Evolutionary conservation across 2,888 invertebrate species (phyloP).

Genomic region (Petrolisthes cinctipes): DNA sequence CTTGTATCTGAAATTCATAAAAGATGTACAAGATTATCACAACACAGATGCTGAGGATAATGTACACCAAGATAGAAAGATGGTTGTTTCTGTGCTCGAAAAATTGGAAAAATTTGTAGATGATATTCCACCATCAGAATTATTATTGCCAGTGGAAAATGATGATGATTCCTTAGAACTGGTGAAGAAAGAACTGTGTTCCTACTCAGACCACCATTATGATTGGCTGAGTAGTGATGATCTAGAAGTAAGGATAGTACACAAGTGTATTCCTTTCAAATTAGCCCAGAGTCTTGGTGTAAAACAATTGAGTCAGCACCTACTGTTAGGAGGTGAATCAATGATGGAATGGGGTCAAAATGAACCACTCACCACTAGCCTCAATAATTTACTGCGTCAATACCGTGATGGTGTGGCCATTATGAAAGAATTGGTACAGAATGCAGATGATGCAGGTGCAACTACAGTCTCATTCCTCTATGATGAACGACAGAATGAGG

Average conservation of each 20-base stretch:
- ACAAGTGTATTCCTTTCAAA: not conserved
- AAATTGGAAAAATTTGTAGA: conserved; percentile 5
- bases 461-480: conserved; percentile 28
- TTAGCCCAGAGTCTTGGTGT: conserved; percentile 38
- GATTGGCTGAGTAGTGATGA: conserved; percentile 41
- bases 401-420: conserved; percentile 44
- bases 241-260: conserved; percentile 30
- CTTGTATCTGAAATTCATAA: conserved; percentile 16
- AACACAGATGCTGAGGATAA: not conserved
- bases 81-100: conserved; percentile 33
- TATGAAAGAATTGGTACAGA: conserved; percentile 50
- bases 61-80: conserved; percentile 17
- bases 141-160: conserved; percentile 35
- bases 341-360: conserved; percentile 46
- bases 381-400: conserved; percentile 40
- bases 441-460: conserved; percentile 50
- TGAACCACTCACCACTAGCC: conserved; percentile 47
- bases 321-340: conserved; percentile 32
- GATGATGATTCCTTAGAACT: conserved; percentile 18
- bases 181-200: conserved; percentile 13
- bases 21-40: conserved; percentile 13
- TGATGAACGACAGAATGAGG: conserved; percentile 34
- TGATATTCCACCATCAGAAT: not conserved
- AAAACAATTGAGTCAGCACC: conserved; percentile 23
- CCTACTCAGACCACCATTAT: conserved; percentile 28